Percentiles rank a stretch among this genome's conserved stretches.
phyloP scores from a whole-genome alignment of 2,888 invertebrate species.

The Crematogaster levior region DNA sequence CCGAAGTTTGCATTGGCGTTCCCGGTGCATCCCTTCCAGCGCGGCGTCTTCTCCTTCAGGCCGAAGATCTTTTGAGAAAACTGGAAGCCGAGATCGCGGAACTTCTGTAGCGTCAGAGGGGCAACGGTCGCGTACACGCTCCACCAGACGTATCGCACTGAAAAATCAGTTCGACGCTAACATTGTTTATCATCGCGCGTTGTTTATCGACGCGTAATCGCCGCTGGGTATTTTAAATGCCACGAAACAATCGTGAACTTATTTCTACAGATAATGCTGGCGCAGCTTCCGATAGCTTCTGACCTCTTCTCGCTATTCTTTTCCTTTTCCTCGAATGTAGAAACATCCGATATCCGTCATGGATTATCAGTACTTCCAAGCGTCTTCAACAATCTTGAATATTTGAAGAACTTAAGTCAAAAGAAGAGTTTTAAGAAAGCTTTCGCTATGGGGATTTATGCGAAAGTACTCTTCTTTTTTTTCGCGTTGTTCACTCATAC shows the following conservation, averaged over 20 bases:
- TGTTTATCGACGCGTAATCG: not conserved
- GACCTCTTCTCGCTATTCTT: constrained; percentile 52
- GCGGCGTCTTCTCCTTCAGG: constrained; percentile 88
- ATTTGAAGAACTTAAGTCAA: not conserved
- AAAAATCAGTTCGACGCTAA: constrained; percentile 64
- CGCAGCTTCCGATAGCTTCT: constrained; percentile 65
- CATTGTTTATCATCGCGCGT: constrained; percentile 23
- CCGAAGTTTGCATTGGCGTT: constrained; percentile 90
- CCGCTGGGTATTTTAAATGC: not conserved
- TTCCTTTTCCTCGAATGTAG: not conserved
- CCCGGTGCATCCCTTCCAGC: constrained; percentile 89
- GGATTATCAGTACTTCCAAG: not conserved
- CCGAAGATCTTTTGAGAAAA: constrained; percentile 90
- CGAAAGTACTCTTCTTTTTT: not conserved
- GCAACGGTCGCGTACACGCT: constrained; percentile 89
- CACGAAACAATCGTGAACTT: not conserved
- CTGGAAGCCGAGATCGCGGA: constrained; percentile 88
- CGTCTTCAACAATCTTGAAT: not conserved
- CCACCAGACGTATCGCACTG: constrained; percentile 92
- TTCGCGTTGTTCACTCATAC: no score
- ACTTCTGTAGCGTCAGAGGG: constrained; percentile 87
- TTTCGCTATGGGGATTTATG: not conserved
- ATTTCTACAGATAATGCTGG: not conserved
- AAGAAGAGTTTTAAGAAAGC: not conserved
- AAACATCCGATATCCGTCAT: not conserved